Evolutionary conservation across 2,888 invertebrate species (phyloP).

Genomic region (Esperia sulphurella): DNA sequence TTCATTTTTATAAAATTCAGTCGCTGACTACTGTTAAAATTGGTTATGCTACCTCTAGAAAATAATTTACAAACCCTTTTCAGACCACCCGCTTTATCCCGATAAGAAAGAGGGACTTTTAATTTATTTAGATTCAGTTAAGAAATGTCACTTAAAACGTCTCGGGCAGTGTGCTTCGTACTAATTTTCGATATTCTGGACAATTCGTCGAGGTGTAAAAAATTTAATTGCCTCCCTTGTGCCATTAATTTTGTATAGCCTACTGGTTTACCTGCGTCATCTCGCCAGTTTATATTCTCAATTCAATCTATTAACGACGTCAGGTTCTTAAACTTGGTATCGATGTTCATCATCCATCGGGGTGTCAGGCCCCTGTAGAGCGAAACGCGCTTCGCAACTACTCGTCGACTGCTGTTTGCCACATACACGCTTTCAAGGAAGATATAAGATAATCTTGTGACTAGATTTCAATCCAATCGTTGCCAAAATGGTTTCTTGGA

Average conservation of each 20-base stretch:
- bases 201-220: slow-evolving; percentile 40
- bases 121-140: slow-evolving; percentile 26
- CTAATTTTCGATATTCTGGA: slow-evolving; percentile 33
- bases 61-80: slow-evolving; percentile 63
- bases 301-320: slow-evolving; percentile 56
- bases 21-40: slow-evolving; percentile 73
- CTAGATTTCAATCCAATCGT: neutral
- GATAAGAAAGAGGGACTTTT: slow-evolving; percentile 39
- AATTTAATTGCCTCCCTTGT: slow-evolving; percentile 69
- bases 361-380: slow-evolving; percentile 42
- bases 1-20: slow-evolving; percentile 69
- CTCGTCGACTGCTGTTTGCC: neutral
- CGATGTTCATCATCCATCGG: slow-evolving; percentile 33
- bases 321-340: slow-evolving; percentile 35
- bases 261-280: slow-evolving; percentile 54
- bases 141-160: slow-evolving; percentile 36
- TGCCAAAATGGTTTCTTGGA: neutral
- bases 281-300: slow-evolving; percentile 30
- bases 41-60: slow-evolving; percentile 67
- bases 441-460: neutral
- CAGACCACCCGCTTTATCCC: slow-evolving; percentile 50
- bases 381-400: slow-evolving; percentile 24
- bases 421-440: neutral
- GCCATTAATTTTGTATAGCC: slow-evolving; percentile 68
- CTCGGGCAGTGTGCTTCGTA: slow-evolving; percentile 60